Evolutionary conservation across 2,113 vertebrate genomes (phyloP).

Genomic region (Chionodraco myersi): DNA sequence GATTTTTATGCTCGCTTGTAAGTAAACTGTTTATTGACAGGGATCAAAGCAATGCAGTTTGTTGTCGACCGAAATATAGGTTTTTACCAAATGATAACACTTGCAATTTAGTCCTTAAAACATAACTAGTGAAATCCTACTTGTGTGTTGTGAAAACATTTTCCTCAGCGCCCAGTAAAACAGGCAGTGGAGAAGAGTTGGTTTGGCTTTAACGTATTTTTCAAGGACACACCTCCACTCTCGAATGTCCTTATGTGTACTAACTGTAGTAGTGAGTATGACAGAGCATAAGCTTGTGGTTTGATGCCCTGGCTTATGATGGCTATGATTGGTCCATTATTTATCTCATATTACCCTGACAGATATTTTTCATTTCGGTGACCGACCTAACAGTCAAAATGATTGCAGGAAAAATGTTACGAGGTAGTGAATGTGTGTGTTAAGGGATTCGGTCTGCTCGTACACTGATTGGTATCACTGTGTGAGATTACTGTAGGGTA

Average conservation of each 20-base stretch:
- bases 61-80: background rate
- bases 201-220: background rate
- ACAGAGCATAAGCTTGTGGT: background rate
- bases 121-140: background rate
- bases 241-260: background rate
- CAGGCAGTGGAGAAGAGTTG: background rate
- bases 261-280: background rate
- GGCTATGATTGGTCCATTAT: background rate
- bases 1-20: constrained; percentile 98
- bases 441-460: background rate
- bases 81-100: background rate
- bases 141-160: background rate
- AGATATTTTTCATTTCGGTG: background rate
- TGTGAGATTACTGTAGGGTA: constrained; percentile 30
- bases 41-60: background rate
- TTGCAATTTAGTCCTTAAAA: background rate
- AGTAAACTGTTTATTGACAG: constrained; percentile 77
- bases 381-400: background rate
- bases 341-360: background rate
- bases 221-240: background rate
- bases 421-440: constrained; percentile 2
- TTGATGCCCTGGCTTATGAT: background rate
- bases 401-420: background rate
- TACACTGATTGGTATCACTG: background rate
- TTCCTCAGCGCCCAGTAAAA: background rate